A percentile compares a stretch with the other conserved stretches of the same genome.
Conservation (phyloP, 2,797 vertebrate species). For the Myotis planiceps region DNA sequence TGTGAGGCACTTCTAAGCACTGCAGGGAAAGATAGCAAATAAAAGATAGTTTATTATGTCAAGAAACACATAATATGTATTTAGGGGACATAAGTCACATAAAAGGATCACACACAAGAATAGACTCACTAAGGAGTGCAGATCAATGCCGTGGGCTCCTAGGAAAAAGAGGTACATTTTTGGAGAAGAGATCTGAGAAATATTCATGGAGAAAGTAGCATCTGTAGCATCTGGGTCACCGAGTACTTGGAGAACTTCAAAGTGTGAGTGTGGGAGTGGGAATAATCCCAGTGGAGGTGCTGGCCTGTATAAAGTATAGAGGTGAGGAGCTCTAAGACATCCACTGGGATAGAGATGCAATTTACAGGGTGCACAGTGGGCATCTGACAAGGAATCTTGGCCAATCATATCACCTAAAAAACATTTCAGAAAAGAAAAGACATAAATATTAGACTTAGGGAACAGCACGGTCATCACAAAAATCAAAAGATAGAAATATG, state of each 20-base stretch:
- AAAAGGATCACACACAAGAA: not conserved
- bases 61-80: not conserved
- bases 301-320: not conserved
- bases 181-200: not conserved
- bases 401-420: not conserved
- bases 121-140: not conserved
- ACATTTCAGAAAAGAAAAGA: not conserved
- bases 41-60: not conserved
- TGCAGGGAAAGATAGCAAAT: not conserved
- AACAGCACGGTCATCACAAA: not conserved
- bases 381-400: not conserved
- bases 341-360: not conserved
- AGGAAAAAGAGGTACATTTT: not conserved
- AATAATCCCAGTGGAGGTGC: not conserved
- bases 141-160: not conserved
- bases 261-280: rapidly evolving
- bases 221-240: not conserved
- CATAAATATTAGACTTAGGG: not conserved
- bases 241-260: not conserved
- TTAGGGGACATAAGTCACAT: not conserved
- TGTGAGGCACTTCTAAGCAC: not conserved
- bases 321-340: not conserved
- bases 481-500: not conserved
- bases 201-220: not conserved
- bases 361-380: not conserved